These are phyloP conservation scores for Conops quadrifasciatus DNA, from an alignment of 2,888 invertebrate species.

Conservation along the genomic window DNA sequence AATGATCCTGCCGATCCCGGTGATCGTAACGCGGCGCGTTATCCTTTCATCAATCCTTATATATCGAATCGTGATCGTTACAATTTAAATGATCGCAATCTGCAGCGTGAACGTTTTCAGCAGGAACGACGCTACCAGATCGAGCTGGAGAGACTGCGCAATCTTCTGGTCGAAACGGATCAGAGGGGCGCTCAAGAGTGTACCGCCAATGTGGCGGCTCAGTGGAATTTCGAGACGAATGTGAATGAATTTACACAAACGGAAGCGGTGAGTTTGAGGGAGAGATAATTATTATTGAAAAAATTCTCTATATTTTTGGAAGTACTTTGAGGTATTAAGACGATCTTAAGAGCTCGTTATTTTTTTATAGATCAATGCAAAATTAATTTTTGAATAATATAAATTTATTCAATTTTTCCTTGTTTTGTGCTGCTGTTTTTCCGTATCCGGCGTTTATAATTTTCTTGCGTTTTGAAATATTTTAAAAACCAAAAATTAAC, in stretches of 20 bases:
- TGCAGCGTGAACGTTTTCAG: constrained; percentile 68
- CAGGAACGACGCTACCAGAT: constrained; percentile 61
- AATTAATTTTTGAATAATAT: neutral
- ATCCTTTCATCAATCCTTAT: constrained; percentile 55
- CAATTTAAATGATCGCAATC: constrained; percentile 53
- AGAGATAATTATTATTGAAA: neutral
- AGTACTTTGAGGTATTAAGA: neutral
- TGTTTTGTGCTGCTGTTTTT: no score
- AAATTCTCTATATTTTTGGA: neutral
- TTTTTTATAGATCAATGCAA: no score
- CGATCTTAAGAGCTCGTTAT: no score
- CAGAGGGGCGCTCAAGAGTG: constrained; percentile 82
- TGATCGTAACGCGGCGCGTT: constrained; percentile 46
- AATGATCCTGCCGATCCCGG: constrained; percentile 18
- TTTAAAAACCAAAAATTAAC: no score
- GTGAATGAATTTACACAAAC: constrained; percentile 84
- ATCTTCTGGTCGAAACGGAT: constrained; percentile 76
- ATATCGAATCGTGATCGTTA: constrained; percentile 56
- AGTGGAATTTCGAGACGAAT: constrained; percentile 90
- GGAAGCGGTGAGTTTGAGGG: constrained; percentile 77
- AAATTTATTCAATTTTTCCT: constrained; percentile 7
- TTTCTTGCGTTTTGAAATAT: no score
- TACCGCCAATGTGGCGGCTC: constrained; percentile 85
- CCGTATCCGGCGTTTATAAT: no score
- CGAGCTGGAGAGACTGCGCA: constrained; percentile 61